Percentiles rank a stretch among this genome's conserved stretches.
Conservation (phyloP, 2,113 vertebrate species). For the Halichoeres trimaculatus region DNA sequence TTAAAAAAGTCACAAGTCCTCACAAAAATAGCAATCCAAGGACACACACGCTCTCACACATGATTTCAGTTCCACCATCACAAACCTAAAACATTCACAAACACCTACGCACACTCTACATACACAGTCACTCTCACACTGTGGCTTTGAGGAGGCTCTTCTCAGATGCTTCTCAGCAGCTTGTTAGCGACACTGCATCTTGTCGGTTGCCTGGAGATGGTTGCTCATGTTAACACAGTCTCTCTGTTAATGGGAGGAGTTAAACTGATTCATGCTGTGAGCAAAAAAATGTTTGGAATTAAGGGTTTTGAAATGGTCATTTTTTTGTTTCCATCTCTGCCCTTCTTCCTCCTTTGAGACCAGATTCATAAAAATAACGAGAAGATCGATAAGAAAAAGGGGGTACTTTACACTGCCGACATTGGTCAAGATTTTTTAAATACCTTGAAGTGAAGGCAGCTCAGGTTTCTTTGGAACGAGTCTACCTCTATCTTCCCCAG, state of each 20-base stretch:
- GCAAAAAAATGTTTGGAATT: constrained; percentile 3
- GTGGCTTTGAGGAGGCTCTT: constrained; percentile 18
- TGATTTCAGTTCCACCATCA: constrained; percentile 15
- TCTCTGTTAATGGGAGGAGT: not conserved
- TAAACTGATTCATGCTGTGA: constrained; percentile 32
- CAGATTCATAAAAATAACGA: no score
- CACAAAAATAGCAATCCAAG: not conserved
- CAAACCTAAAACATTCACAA: not conserved
- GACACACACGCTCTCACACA: not conserved
- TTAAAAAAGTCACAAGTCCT: not conserved
- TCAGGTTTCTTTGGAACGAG: not conserved
- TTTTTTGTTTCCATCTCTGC: not conserved
- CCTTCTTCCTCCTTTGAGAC: not conserved
- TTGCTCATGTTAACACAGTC: constrained; percentile 25
- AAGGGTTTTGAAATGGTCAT: not conserved
- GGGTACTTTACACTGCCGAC: not conserved
- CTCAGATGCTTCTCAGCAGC: constrained; percentile 21
- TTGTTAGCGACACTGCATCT: constrained; percentile 8
- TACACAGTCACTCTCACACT: constrained; percentile 1
- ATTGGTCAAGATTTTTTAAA: not conserved
- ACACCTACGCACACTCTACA: constrained; percentile 4
- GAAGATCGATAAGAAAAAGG: no score
- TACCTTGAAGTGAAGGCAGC: not conserved
- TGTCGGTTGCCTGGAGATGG: constrained; percentile 31
- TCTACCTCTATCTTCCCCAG: no score